Evolutionary conservation across 2,113 vertebrate species (phyloP), one percentile per base, ranked within the genome.

Genomic region (Brevimyrus niger): DNA sequence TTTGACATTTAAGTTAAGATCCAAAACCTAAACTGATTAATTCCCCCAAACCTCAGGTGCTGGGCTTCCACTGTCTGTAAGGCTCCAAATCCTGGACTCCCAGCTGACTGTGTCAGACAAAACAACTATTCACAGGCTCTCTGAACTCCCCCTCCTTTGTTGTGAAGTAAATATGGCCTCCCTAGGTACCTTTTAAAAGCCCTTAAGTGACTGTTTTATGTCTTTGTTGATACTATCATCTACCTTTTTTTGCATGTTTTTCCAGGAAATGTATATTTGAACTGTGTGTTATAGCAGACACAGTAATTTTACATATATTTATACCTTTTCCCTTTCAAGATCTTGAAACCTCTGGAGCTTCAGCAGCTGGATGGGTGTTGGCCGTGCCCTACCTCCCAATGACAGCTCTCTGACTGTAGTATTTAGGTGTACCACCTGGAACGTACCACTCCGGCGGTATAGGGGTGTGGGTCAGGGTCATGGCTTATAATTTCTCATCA

Each of bases 21-120:
- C 93, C 95, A 91, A 95, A 95, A 94, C 94, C 93, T 95, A 96
- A 97, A 96, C 96, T 97, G 93, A 97, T 97, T 97, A 96, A 98
- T 97, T 97, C 95, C 95, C 92, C 94, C 94, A 92, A 96, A 93
- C 93, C 95, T 94, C 91, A 92, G 94, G 93, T 95, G 93, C 94
- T 94, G 91, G 94, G 93, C 93, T 92, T 93, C 92, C 91, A 92
- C 91, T 94, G 92, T 94, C 94, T 95, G 93, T 94, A 95, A 94
- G 93, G 93, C 94, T 90, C 91, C 91, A 94, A 96, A 96, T 95
- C 93, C 93, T n/a, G 15, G 53, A 87, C 55, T 38, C 31, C 35
- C 93, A 90, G 91, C 94, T 94, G 93, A 95, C 93, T 89, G 91
- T 93, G 91, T 89, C 91, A 94, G 93, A 93, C 91, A 93, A 93